Percentiles rank a stretch among this genome's conserved stretches.
Conservation (phyloP, 1,140 invertebrate species). For the Listronotus bonariensis region DNA sequence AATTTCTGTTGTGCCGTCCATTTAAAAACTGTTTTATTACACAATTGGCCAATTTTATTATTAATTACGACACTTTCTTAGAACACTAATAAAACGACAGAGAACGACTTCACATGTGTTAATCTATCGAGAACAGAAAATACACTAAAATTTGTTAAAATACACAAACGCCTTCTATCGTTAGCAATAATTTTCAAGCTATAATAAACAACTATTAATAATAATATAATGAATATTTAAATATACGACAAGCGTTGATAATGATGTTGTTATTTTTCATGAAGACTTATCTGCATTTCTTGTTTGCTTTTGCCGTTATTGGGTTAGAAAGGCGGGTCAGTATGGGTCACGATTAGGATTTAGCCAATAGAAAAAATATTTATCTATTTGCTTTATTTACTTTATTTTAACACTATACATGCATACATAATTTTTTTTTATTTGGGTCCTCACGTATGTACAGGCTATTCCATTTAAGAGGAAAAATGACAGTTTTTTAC, state of each 20-base stretch:
- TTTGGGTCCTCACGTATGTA: too few relatives aligned
- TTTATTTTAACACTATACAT: too few relatives aligned
- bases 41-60: constrained; percentile 5
- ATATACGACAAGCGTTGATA: constrained; percentile 11
- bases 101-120: neutral
- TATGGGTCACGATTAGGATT: too few relatives aligned
- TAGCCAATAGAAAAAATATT: too few relatives aligned
- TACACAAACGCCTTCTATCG: neutral
- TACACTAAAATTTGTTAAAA: constrained; percentile 23
- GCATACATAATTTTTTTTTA: too few relatives aligned
- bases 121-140: constrained; percentile 20
- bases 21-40: neutral
- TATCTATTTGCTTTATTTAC: too few relatives aligned
- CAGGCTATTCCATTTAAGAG: too few relatives aligned
- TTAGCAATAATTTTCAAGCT: constrained; percentile 9
- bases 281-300: too few relatives aligned
- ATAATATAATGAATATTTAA: constrained; percentile 14
- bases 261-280: constrained; percentile 7
- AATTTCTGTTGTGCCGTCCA: constrained; percentile 12
- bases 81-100: constrained; percentile 8
- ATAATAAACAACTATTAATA: constrained; percentile 19
- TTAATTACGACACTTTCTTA: neutral
- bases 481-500: too few relatives aligned
- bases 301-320: too few relatives aligned
- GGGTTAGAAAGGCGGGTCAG: too few relatives aligned